These are phyloP conservation scores for Cetoscarus ocellatus DNA, from an alignment of 2,797 vertebrate species.

Conservation along the genomic window DNA sequence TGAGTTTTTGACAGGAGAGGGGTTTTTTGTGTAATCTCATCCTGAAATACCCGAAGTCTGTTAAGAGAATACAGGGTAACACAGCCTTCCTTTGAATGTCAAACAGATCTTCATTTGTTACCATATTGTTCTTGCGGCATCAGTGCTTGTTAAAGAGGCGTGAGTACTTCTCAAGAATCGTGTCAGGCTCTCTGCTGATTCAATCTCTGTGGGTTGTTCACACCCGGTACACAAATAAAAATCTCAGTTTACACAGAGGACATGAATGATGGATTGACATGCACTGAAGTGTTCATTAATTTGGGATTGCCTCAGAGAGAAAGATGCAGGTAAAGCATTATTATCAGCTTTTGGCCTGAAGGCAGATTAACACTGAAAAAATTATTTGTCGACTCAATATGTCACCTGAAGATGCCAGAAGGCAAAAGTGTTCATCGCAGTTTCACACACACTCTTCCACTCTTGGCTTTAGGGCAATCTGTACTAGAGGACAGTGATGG, in stretches of 20 bases:
- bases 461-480: neutral
- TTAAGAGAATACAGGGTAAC: no score
- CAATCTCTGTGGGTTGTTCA: neutral
- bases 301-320: neutral
- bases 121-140: neutral
- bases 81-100: no score
- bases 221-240: conserved; percentile 9
- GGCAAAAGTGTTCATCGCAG: neutral
- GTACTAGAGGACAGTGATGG: neutral
- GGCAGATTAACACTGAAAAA: neutral
- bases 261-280: neutral
- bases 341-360: neutral
- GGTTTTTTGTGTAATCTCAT: no score
- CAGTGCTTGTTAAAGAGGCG: neutral
- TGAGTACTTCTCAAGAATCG: neutral
- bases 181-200: neutral
- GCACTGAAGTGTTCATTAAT: neutral
- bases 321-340: neutral
- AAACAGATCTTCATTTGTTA: neutral
- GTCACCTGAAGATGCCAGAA: neutral
- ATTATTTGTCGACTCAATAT: neutral
- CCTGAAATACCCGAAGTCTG: no score
- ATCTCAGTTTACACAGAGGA: neutral
- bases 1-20: no score
- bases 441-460: neutral